phyloP scores from a whole-genome alignment of 2,888 invertebrate genomes.

The Tortricodes alternella region DNA sequence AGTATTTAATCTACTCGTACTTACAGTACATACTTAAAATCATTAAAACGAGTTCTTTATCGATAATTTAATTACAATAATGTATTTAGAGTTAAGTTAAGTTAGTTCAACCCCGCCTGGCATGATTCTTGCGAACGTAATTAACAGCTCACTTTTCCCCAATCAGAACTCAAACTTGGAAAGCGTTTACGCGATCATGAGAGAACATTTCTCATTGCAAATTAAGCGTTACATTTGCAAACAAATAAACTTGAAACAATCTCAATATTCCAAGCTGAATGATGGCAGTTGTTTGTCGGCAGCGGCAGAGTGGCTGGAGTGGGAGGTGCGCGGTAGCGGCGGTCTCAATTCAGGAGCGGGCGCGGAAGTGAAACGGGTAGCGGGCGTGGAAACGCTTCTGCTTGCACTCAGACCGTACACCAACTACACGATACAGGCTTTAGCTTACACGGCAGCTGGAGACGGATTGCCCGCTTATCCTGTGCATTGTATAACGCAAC shows the following conservation, averaged over 20 bases:
- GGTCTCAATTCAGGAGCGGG: constrained; percentile 57
- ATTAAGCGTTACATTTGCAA: constrained; percentile 25
- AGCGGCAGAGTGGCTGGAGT: constrained; percentile 78
- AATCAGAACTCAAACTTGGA: constrained; percentile 6
- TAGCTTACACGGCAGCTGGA: constrained; percentile 93
- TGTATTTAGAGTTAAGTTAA: no score
- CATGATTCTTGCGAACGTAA: background rate
- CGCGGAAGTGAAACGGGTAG: constrained; percentile 90
- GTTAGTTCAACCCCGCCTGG: background rate
- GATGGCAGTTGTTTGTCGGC: constrained; percentile 80
- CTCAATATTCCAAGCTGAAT: constrained; percentile 66
- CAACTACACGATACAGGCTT: constrained; percentile 93
- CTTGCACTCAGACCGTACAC: constrained; percentile 91
- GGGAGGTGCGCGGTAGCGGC: constrained; percentile 69
- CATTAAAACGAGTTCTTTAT: no score
- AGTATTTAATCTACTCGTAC: no score
- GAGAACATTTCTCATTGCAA: constrained; percentile 25
- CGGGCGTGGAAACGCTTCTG: constrained; percentile 89
- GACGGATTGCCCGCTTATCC: constrained; percentile 91
- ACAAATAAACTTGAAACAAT: constrained; percentile 31
- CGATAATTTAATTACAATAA: no score
- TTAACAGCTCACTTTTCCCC: constrained; percentile 8
- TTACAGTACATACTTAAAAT: no score
- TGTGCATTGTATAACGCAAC: constrained; percentile 91
- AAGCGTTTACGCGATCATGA: constrained; percentile 2